Percentiles rank a stretch among this genome's conserved stretches.
These are phyloP conservation scores for Drosophila paramelanica DNA, from an alignment of 2,888 invertebrate genomes.

Conservation along the genomic window DNA sequence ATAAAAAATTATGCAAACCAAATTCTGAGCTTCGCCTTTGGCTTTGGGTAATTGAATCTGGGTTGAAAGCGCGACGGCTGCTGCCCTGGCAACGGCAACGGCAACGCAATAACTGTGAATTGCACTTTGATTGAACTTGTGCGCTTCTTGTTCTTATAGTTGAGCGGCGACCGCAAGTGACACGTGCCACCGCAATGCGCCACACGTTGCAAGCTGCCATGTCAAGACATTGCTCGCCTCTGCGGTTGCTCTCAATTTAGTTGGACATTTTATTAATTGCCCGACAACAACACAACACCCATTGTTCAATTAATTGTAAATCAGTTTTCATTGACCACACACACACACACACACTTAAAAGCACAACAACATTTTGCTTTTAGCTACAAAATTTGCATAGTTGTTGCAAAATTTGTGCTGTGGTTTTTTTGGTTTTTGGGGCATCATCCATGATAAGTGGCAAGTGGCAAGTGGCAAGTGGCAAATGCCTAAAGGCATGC, in stretches of 20 bases:
- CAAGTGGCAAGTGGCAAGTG: constrained; percentile 28
- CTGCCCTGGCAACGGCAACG: constrained; percentile 12
- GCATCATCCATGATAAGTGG: constrained; percentile 30
- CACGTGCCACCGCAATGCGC: constrained; percentile 19
- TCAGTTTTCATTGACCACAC: constrained; percentile 43
- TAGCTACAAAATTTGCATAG: constrained; percentile 36
- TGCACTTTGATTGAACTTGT: constrained; percentile 38
- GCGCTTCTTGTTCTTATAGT: constrained; percentile 9
- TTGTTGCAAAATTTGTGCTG: constrained; percentile 57
- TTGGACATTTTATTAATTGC: constrained; percentile 76
- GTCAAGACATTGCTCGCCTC: constrained; percentile 43
- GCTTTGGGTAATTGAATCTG: constrained; percentile 68
- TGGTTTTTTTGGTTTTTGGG: constrained; percentile 43
- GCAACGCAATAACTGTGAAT: constrained; percentile 11
- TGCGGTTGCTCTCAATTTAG: constrained; percentile 71
- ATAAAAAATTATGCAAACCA: constrained; percentile 52
- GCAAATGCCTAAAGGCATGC: constrained; percentile 1
- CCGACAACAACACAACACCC: constrained; percentile 44
- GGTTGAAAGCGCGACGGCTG: constrained; percentile 51
- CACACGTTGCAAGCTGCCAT: constrained; percentile 35
- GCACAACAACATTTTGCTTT: constrained; percentile 39
- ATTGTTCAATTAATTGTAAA: constrained; percentile 64
- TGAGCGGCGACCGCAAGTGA: constrained; percentile 8
- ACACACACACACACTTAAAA: constrained; percentile 27
- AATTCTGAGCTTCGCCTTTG: constrained; percentile 37